These are phyloP conservation scores for Diplodus sargus DNA, from an alignment of 2,797 vertebrate species.

Conservation along the genomic window DNA sequence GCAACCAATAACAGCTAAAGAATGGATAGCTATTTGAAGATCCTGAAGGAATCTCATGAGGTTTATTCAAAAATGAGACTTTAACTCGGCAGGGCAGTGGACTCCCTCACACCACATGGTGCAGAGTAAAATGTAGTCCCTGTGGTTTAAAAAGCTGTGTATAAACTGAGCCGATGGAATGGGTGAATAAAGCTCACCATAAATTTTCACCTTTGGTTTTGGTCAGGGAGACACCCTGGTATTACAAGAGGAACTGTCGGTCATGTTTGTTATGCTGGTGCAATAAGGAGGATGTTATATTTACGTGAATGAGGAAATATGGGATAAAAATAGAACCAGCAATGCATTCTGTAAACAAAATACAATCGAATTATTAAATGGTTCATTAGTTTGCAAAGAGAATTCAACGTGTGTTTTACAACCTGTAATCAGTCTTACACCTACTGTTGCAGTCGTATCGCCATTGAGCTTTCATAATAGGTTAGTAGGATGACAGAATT, in stretches of 20 bases:
- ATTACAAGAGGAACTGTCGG: slow-evolving; percentile 6
- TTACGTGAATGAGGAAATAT: background rate
- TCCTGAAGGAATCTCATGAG: background rate
- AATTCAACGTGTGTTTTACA: background rate
- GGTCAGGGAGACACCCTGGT: background rate
- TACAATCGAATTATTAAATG: background rate
- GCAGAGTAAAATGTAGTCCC: background rate
- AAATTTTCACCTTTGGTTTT: slow-evolving; percentile 12
- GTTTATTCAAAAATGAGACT: background rate
- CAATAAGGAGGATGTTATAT: background rate
- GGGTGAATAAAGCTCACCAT: background rate
- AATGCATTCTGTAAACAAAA: background rate
- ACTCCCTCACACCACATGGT: background rate
- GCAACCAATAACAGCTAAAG: background rate
- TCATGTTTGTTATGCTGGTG: background rate
- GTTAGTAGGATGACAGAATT: background rate
- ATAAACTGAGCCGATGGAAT: background rate
- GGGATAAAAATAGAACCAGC: background rate
- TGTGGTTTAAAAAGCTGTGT: background rate
- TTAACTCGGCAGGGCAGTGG: background rate
- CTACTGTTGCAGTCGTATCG: background rate
- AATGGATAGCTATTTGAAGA: background rate
- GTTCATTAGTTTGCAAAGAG: background rate
- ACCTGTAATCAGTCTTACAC: background rate
- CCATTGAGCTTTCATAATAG: background rate